These are phyloP conservation scores for Dorcus parallelipipedus DNA, from an alignment of 2,888 invertebrate genomes.

Conservation along the genomic window DNA sequence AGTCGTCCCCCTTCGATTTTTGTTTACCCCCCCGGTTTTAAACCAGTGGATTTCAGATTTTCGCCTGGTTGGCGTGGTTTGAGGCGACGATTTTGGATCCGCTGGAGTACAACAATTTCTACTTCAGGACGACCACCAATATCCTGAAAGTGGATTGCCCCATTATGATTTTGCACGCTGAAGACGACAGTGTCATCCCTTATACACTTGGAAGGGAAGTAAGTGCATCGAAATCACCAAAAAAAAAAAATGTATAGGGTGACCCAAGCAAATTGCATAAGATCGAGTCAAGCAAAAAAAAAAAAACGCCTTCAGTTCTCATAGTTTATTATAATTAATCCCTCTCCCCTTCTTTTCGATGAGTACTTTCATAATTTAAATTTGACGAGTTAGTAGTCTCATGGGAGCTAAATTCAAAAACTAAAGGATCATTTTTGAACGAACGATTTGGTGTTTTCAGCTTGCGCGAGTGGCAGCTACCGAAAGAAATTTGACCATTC, in stretches of 20 bases:
- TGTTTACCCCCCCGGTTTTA: no score
- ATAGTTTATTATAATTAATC: no score
- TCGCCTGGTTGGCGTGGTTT: constrained; percentile 41
- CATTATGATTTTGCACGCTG: constrained; percentile 41
- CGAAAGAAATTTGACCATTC: constrained; percentile 25
- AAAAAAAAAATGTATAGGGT: no score
- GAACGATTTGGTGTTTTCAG: constrained; percentile 21
- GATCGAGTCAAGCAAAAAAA: no score
- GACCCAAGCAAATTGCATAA: no score
- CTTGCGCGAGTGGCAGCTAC: constrained; percentile 26
- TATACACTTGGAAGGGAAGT: constrained; percentile 37
- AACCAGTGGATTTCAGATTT: constrained; percentile 28
- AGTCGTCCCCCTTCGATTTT: no score
- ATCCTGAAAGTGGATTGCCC: constrained; percentile 39
- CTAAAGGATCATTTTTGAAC: neutral
- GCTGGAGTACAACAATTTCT: constrained; percentile 38
- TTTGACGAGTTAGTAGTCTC: no score
- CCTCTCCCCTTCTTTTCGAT: no score
- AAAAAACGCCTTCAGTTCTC: no score
- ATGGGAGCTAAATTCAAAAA: neutral
- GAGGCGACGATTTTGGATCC: constrained; percentile 37
- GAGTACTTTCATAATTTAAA: neutral
- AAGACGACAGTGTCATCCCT: constrained; percentile 40
- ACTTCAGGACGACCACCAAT: constrained; percentile 35
- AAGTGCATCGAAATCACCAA: constrained; percentile 6